A percentile compares a stretch with the other conserved stretches of the same genome.
These are phyloP conservation scores for Umimayanthus chanpuru DNA, from an alignment of 92 coral and sea anemone species.

Conservation along the genomic window DNA sequence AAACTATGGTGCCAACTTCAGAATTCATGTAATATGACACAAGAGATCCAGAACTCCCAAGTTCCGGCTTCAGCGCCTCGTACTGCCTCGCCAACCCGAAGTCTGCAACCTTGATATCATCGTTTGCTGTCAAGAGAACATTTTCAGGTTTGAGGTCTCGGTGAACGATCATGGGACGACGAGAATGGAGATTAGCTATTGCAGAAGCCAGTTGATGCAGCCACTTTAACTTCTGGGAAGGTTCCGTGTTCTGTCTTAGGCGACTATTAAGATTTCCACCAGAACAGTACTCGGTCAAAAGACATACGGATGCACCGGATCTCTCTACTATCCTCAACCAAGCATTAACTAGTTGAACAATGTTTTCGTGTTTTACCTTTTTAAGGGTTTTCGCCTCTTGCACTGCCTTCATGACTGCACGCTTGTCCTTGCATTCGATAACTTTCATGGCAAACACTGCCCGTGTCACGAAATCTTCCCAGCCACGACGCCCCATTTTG, in stretches of 20 bases:
- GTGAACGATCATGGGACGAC: constrained; percentile 21
- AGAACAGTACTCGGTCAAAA: neutral
- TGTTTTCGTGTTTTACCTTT: neutral
- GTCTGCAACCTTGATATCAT: constrained; percentile 14
- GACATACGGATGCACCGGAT: neutral
- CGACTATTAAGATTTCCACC: constrained; percentile 11
- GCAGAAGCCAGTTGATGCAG: constrained; percentile 10
- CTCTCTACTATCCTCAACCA: neutral
- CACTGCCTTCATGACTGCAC: neutral
- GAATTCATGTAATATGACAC: neutral
- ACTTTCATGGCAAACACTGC: neutral
- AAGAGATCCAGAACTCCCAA: neutral
- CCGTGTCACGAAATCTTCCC: neutral
- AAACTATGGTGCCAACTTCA: neutral
- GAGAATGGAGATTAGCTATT: constrained; percentile 15
- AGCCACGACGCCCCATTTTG: neutral
- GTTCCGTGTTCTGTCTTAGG: neutral
- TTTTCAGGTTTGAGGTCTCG: constrained; percentile 17
- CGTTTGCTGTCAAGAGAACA: neutral
- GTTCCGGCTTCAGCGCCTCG: neutral
- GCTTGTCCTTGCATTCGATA: neutral
- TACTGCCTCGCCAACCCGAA: constrained; percentile 20
- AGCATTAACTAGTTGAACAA: neutral
- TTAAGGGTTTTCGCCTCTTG: neutral
- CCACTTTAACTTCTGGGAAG: neutral